These are phyloP conservation scores for Aradophagus sp. DNA, from an alignment of 1,140 invertebrate species.

Conservation along the genomic window DNA sequence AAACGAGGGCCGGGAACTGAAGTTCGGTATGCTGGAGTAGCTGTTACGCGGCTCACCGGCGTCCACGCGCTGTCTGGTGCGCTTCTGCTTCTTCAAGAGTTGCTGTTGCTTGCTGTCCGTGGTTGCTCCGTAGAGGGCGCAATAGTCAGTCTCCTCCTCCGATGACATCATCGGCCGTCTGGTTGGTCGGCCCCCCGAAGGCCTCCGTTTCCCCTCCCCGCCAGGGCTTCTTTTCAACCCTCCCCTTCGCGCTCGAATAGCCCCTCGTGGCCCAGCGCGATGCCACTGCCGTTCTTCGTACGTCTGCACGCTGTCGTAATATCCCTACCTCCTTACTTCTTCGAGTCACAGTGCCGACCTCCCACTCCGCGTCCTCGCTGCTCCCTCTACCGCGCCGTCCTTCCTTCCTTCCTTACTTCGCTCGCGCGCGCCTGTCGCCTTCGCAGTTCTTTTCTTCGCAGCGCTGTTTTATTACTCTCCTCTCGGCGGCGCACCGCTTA, in stretches of 20 bases:
- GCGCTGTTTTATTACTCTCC: constrained; percentile 49
- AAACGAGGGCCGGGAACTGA: constrained; percentile 88
- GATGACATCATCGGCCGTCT: constrained; percentile 92
- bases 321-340: constrained; percentile 56
- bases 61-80: constrained; percentile 94
- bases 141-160: constrained; percentile 92
- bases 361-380: constrained; percentile 32
- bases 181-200: constrained; percentile 76
- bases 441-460: no score
- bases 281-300: constrained; percentile 57
- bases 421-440: no score
- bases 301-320: constrained; percentile 52
- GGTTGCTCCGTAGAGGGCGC: constrained; percentile 88
- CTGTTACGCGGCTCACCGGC: constrained; percentile 94
- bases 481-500: constrained; percentile 37
- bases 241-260: constrained; percentile 73
- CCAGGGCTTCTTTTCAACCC: constrained; percentile 74
- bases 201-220: constrained; percentile 74
- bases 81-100: constrained; percentile 91
- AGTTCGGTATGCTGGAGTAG: constrained; percentile 91
- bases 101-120: constrained; percentile 77
- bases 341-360: constrained; percentile 42
- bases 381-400: constrained; percentile 31
- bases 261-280: constrained; percentile 71
- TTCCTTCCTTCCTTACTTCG: constrained; percentile 49